These are phyloP conservation scores for Eristalinus aeneus DNA, from an alignment of 2,888 invertebrate genomes.

Conservation along the genomic window DNA sequence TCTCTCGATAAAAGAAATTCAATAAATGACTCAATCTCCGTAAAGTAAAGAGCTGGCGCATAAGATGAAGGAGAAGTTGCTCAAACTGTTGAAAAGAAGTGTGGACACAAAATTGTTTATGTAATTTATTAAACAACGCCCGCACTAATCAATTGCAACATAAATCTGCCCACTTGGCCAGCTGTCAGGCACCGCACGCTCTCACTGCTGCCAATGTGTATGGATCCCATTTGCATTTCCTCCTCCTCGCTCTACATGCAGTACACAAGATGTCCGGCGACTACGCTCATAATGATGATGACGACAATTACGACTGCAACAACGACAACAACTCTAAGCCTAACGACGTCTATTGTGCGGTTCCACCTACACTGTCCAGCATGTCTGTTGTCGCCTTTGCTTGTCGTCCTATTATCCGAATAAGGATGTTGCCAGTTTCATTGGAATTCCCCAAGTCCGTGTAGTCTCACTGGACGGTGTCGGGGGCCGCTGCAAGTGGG, in stretches of 20 bases:
- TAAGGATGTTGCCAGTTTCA: constrained; percentile 62
- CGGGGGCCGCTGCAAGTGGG: constrained; percentile 31
- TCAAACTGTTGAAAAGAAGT: background rate
- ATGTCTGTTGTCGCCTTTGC: constrained; percentile 48
- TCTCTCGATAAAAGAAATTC: constrained; percentile 37
- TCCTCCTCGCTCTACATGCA: background rate
- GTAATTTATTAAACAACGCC: constrained; percentile 54
- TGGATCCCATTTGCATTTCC: constrained; percentile 41
- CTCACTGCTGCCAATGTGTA: background rate
- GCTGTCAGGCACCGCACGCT: constrained; percentile 41
- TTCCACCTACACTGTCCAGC: constrained; percentile 36
- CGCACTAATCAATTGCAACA: constrained; percentile 62
- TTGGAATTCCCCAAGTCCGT: constrained; percentile 54
- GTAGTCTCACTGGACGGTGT: constrained; percentile 6
- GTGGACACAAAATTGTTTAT: constrained; percentile 21
- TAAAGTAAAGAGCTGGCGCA: too few species aligned
- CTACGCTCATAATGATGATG: background rate
- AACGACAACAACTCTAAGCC: constrained; percentile 4
- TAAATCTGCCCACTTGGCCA: constrained; percentile 62
- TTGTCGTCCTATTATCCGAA: constrained; percentile 51
- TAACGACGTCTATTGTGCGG: constrained; percentile 52
- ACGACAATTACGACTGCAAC: background rate
- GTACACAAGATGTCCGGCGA: background rate
- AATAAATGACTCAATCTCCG: constrained; percentile 36
- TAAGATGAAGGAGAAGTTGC: too few species aligned